Base-by-base conservation (phyloP, 2,113 vertebrate species). In the Paradoxurus hermaphroditus region DNA sequence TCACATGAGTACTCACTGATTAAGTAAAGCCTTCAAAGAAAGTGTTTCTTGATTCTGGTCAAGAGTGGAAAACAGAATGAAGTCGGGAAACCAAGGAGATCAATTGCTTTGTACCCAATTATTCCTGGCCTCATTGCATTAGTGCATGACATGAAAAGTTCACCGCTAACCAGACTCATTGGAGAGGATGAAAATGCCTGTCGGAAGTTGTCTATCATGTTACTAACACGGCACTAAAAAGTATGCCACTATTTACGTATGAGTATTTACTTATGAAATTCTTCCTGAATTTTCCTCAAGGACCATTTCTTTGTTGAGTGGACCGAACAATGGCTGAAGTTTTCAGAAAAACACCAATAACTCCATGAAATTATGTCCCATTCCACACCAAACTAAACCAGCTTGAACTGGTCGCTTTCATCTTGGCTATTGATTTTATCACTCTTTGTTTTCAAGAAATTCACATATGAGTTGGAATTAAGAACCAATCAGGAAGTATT, bases 401-500 rank as follows among this genome's bases (percentile, higher is more conserved):
- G 21, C 65, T 72, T 13, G 5, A 23, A 36, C 41, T 23, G 15
- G 9, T 11, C 18, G 25, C 12, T 75, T 70, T 87, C 68, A 51
- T 18, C 16, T 67, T 29, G 31, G 25, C 56, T 68, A 46, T 9
- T 59, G 56, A 59, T 59, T 36, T 63, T 63, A 63, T 63, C 41
- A 39, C 41, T 68, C 78, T 63, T 78, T 83, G 56, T 95, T 90
- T 92, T n/a, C 44, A 62, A 84, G 78, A 86, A 75, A 63, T 49
- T 39, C n/a, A 56, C 19, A 12, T 25, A 11, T 41, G 25, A 93
- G 16, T 39, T 41, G 19, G 39, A 83, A 72, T 49, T 19, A 89
- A 88, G 41, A 87, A 39, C 13, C 27, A 34, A 23, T 9, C 25
- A 18, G 36, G 62, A 81, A 36, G 2, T 56, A 34, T 34, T 49